These are phyloP conservation scores for Meles meles DNA, from an alignment of 2,113 vertebrate species.

Conservation along the genomic window DNA sequence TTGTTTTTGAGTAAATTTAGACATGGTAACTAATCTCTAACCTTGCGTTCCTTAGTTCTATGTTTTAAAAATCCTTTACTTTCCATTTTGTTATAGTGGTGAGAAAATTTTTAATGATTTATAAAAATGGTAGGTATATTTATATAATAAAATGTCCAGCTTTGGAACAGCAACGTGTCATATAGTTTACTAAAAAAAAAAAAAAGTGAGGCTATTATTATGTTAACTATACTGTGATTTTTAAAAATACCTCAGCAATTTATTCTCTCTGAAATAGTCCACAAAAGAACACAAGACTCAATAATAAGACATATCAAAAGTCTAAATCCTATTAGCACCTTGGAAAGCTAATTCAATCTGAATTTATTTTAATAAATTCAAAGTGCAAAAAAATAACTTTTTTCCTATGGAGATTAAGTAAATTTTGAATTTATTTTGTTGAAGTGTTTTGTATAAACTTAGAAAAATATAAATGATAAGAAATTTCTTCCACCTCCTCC, in stretches of 20 bases:
- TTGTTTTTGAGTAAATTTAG: neutral
- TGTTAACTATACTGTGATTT: neutral
- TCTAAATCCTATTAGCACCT: neutral
- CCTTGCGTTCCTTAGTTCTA: neutral
- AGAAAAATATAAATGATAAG: neutral
- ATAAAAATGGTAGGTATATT: neutral
- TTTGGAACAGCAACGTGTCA: neutral
- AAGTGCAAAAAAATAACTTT: neutral
- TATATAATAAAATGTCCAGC: neutral
- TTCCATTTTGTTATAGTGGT: neutral
- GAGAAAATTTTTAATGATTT: neutral
- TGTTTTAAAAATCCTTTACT: neutral
- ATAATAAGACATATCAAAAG: neutral
- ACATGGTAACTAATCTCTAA: neutral
- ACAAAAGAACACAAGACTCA: neutral
- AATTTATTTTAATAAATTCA: neutral
- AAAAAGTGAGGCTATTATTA: neutral
- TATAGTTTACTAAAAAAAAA: neutral
- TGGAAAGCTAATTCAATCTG: neutral
- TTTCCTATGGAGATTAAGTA: neutral
- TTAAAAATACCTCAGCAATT: neutral
- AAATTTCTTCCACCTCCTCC: neutral
- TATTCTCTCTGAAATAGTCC: neutral
- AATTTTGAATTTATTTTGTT: neutral
- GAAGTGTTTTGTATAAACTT: neutral